Base-by-base conservation (phyloP, 2,113 vertebrate genomes). In the Microtus pennsylvanicus region DNA sequence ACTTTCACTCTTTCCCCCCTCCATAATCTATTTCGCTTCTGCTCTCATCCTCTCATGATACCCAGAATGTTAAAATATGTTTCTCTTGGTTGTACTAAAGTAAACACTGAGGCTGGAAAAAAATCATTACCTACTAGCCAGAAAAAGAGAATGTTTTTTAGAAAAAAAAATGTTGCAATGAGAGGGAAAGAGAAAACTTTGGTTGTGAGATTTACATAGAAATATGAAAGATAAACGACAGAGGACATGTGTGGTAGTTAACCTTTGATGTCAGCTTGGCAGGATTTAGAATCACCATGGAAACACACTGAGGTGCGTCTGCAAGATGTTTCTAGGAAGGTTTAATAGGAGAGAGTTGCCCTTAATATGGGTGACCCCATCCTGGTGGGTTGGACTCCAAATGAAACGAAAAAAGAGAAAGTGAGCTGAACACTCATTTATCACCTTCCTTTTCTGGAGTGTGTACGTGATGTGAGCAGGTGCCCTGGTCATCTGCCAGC, bases 61-160 rank as follows among this genome's bases (percentile, higher is more conserved):
- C 6, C 26, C 47, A 30, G 24, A 85, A 72, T 80, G 28, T 5
- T 58, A 38, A 80, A 80, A 5, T n/a, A 89, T 45, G 91, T 91
- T 28, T 82, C 38, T 80, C 33, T 21, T 17, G 55, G 1, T 12
- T 16, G 77, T 63, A 3, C 30, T 24, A 94, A 86, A 94, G 76
- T 24, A 93, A 22, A 95, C 90, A 87, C 33, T 7, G 61, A 93
- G 35, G 86, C 4, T 14, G 3, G 26, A 78, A 88, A 45, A 45
- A 82, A 61, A 52, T 30, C 19, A 28, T 89, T 28, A 42, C 38
- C 33, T 58, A 14, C n/a, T 38, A 94, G 11, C 3, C 45, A 76
- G 58, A 61, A 89, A 88, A 26, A 80, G 88, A 26, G 47, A 58
- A 76, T 90, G n/a, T 61, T 92, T 92, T 58, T 52, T 28, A 86